phyloP scores from a whole-genome alignment of 1,140 invertebrate species.

The Lysiphlebus fabarum region DNA sequence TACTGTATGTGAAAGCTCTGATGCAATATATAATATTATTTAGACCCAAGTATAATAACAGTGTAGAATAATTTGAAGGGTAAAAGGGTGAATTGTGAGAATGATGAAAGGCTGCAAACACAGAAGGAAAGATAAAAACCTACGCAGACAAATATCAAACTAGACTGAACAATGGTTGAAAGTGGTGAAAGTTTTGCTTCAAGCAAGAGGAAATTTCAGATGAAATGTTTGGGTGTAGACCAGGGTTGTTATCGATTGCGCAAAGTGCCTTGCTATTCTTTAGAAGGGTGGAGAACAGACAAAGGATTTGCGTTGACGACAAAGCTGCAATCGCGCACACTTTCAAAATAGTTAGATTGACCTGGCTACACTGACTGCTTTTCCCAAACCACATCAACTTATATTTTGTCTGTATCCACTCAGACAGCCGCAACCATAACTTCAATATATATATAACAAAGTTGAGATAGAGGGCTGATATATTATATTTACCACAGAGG shows the following conservation, averaged over 20 bases:
- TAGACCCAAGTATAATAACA: too few relatives aligned
- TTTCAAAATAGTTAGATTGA: conserved; percentile 32
- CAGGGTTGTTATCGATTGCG: conserved; percentile 36
- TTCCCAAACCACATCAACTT: conserved; percentile 24
- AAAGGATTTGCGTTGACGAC: conserved; percentile 16
- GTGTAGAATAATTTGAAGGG: too few relatives aligned
- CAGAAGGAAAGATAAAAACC: too few relatives aligned
- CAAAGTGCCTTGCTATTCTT: conserved; percentile 17
- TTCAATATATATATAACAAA: conserved; percentile 9
- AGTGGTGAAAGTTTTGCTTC: too few relatives aligned
- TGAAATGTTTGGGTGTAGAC: conserved; percentile 22
- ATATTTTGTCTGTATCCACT: neutral
- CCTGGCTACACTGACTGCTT: conserved; percentile 26
- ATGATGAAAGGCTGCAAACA: too few relatives aligned
- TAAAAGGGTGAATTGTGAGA: too few relatives aligned
- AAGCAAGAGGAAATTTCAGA: neutral
- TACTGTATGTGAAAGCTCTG: too few relatives aligned
- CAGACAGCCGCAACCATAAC: conserved; percentile 12
- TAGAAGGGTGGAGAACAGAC: conserved; percentile 14
- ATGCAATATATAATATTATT: too few relatives aligned
- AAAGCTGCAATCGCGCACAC: conserved; percentile 19
- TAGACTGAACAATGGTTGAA: too few relatives aligned
- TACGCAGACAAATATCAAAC: too few relatives aligned
- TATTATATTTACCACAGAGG: conserved; percentile 15
- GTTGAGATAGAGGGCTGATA: conserved; percentile 15